Conservation (phyloP, 2,113 vertebrate species). For the Microcebus ravelobensis region DNA sequence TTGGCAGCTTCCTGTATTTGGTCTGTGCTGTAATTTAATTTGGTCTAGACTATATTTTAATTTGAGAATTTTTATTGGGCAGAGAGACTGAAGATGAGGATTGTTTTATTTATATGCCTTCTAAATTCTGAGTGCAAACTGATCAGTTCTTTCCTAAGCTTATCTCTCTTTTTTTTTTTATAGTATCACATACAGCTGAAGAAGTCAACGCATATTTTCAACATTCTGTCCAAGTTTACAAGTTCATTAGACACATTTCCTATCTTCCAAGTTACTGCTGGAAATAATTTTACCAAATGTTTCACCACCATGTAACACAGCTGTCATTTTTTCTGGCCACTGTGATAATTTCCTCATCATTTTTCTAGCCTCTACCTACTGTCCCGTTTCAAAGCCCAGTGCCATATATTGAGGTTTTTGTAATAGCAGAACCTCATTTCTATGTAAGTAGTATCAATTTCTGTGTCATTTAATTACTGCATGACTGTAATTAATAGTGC, state of each 20-base stretch:
- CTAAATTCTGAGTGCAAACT: background rate
- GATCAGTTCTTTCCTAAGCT: background rate
- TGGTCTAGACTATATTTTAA: conserved; percentile 1
- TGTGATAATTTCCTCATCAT: background rate
- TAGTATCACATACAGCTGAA: background rate
- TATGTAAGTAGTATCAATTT: background rate
- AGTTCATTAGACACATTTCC: background rate
- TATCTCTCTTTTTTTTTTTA: background rate
- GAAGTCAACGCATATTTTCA: background rate
- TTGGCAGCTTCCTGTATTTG: background rate
- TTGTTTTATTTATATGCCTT: conserved; percentile 3
- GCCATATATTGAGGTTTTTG: background rate
- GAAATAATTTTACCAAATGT: background rate
- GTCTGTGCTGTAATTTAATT: conserved; percentile 29
- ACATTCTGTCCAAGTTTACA: background rate
- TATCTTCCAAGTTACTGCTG: background rate
- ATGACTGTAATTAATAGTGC: background rate
- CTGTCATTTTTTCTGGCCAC: background rate
- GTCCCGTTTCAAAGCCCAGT: background rate
- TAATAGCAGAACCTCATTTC: background rate
- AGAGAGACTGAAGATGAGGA: background rate
- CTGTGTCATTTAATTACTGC: background rate
- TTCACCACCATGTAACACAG: background rate
- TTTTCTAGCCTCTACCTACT: background rate
- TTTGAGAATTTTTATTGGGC: conserved; percentile 31